Evolutionary conservation across 2,888 invertebrate genomes (phyloP).

Genomic region (Acheta domesticus): DNA sequence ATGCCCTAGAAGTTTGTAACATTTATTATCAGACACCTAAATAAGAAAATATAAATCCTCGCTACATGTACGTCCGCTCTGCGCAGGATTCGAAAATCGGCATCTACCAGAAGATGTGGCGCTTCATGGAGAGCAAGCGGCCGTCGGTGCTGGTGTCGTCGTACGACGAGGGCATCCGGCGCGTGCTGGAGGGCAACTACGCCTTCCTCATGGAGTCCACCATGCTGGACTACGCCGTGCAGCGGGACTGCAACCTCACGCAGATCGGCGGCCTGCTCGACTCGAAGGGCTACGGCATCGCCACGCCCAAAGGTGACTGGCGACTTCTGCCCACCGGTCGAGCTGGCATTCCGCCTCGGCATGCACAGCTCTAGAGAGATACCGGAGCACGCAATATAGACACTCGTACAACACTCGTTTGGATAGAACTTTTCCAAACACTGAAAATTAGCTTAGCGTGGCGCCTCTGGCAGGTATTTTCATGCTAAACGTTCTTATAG

Average conservation of each 20-base stretch:
- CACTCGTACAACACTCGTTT: too few species aligned
- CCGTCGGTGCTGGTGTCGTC: conserved; percentile 82
- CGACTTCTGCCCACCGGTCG: too few species aligned
- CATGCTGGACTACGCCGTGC: conserved; percentile 93
- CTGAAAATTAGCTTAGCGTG: too few species aligned
- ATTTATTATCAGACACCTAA: too few species aligned
- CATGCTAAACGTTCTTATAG: too few species aligned
- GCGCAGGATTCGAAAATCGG: conserved; percentile 81
- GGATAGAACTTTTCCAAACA: too few species aligned
- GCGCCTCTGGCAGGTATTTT: too few species aligned
- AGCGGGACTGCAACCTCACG: conserved; percentile 93
- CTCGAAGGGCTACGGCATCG: conserved; percentile 91
- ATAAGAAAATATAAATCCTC: not conserved
- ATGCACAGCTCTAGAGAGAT: too few species aligned
- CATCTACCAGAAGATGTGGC: conserved; percentile 93
- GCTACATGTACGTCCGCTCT: not conserved
- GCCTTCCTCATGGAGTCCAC: conserved; percentile 98
- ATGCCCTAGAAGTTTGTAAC: too few species aligned
- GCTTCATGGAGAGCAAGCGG: conserved; percentile 79
- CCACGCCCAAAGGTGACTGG: conserved; percentile 79
- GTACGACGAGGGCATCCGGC: conserved; percentile 86
- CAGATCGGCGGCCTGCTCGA: conserved; percentile 89
- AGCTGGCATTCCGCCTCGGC: too few species aligned
- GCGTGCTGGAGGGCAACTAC: conserved; percentile 85
- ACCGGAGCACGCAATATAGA: too few species aligned